Base-by-base conservation (phyloP, 2,888 invertebrate species). In the Sesamia inferens region DNA sequence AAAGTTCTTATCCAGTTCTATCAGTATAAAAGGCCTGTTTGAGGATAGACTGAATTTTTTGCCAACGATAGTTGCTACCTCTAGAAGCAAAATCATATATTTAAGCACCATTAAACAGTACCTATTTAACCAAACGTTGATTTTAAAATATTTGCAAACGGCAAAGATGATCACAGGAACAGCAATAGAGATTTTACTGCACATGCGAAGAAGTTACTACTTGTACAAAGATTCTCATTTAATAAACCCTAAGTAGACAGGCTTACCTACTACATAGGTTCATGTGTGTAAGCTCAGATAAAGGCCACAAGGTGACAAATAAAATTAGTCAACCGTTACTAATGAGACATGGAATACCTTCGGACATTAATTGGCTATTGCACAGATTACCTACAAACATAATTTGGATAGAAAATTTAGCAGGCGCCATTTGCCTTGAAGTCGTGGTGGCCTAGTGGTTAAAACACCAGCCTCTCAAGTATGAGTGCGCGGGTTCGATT, bases 251-350 rank as follows among this genome's bases (percentile, higher is more conserved):
- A 77, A 24, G n/a, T 62, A 66, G 39, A 73, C 51, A 54, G 10
- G 5, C n/a, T 59, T 31, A n/a, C n/a, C n/a, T n/a, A 58, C 63
- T 11, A 64, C 51, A 64, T 68, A 79, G 74, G 68, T 77, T 77
- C 68, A 78, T 55, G 79, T 64, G 59, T 47, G 58, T 48, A 67
- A 59, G 55, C 62, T 48, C 57, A 57, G 70, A 74, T 74, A 78
- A 79, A 62, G 65, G 79, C 69, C 70, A 59, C 59, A 74, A 74
- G 72, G 68, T 74, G 73, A 74, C 73, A 59, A 84, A 83, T 84
- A 75, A 73, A 84, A 84, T 82, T 82, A 84, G 67, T 31, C 73
- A 68, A 75, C 82, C 82, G 76, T 75, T 31, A 75, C 73, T 82
- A 84, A 84, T 75, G 63, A 74, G 68, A 76, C 70, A 71, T 75